Percentiles rank a stretch among this genome's conserved stretches.
phyloP scores from a whole-genome alignment of 2,113 vertebrate genomes.

The Arizona elegans region DNA sequence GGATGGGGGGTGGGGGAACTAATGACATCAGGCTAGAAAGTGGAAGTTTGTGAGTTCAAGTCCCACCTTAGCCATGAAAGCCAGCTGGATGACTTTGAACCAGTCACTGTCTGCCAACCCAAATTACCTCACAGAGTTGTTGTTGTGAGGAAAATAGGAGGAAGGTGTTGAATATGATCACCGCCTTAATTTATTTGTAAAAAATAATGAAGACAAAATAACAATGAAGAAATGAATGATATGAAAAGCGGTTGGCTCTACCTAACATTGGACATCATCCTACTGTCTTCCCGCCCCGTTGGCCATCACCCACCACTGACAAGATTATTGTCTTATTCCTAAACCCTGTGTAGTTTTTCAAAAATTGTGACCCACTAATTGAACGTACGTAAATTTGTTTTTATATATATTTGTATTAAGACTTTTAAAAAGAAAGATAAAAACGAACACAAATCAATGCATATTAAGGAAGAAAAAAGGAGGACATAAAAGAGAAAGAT shows the following conservation, averaged over 20 bases:
- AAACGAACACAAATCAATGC: background rate
- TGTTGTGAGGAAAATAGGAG: background rate
- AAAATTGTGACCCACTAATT: background rate
- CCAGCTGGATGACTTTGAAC: background rate
- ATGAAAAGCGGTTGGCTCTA: background rate
- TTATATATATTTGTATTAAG: background rate
- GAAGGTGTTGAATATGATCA: background rate
- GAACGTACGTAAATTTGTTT: background rate
- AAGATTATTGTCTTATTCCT: background rate
- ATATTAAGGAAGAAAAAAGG: background rate
- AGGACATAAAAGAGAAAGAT: background rate
- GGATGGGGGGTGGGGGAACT: rapidly evolving
- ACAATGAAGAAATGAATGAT: background rate
- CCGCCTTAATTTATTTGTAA: background rate
- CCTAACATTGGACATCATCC: background rate
- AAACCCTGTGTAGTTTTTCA: background rate
- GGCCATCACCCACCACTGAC: background rate
- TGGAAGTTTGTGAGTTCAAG: too few relatives aligned
- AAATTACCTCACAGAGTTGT: background rate
- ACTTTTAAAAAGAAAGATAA: background rate
- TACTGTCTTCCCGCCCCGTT: background rate
- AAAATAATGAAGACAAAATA: too few relatives aligned
- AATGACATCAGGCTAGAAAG: too few relatives aligned
- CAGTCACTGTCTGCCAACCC: background rate
- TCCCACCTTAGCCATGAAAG: background rate